phyloP scores from a whole-genome alignment of 2,888 invertebrate genomes.

The Thalpophila matura region DNA sequence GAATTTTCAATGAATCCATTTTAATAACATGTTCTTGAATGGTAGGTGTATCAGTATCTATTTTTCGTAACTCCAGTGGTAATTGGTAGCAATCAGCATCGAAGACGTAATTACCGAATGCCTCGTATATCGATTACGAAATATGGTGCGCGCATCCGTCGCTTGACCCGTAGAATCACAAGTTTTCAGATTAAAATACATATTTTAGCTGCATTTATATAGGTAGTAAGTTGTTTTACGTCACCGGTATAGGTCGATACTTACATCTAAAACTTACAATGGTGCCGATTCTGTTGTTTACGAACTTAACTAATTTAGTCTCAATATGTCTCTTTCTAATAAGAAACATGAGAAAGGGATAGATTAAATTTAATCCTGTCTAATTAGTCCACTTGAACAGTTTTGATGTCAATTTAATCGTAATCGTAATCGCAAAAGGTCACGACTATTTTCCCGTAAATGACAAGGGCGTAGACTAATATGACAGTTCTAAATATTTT shows the following conservation, averaged over 20 bases:
- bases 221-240: neutral
- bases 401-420: too few species aligned
- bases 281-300: too few species aligned
- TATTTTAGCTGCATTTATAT: conserved; percentile 5
- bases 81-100: conserved; percentile 31
- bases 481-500: too few species aligned
- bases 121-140: conserved; percentile 21
- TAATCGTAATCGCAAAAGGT: too few species aligned
- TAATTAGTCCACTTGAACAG: too few species aligned
- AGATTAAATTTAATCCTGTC: too few species aligned
- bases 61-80: conserved; percentile 30
- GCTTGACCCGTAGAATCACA: neutral
- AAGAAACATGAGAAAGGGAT: too few species aligned
- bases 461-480: too few species aligned
- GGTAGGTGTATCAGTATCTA: neutral
- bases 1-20: conserved; percentile 18
- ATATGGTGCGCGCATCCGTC: conserved; percentile 6
- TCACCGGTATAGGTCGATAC: neutral
- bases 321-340: too few species aligned
- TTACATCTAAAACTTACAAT: too few species aligned
- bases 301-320: too few species aligned
- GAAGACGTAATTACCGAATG: conserved; percentile 23
- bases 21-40: neutral
- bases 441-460: too few species aligned
- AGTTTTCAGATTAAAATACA: conserved; percentile 9